Evolutionary conservation across 2,888 invertebrate species (phyloP), one percentile per base, ranked within the genome.

Genomic region (Cotesia congregata): DNA sequence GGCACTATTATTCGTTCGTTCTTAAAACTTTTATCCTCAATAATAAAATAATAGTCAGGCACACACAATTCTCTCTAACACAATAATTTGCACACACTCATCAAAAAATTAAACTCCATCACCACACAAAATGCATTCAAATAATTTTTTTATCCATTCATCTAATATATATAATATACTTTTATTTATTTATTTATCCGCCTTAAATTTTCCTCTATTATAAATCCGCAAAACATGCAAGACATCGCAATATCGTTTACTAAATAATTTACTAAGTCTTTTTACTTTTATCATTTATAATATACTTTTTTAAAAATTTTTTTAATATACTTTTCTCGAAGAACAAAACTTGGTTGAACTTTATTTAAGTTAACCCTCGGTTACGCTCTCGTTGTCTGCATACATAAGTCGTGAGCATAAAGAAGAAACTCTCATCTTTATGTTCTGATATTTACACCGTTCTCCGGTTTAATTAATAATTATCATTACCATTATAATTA

Each of bases 211-310:
- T 77, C 61, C 65, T 77, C 67, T 72, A 72, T 79, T 74, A 79
- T 75, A 77, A 76, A 79, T 76, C 79, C 71, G 79, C 78, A 80
- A 79, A 79, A 72, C 50, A 77, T 85, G 84, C 85, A 82, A 82
- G 79, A 81, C 30, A 81, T 84, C 83, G 85, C 84, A 84, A 82
- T 83, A 85, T 84, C 84, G 86, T 85, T 50, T 83, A 88, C 88
- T 88, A 87, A 88, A 88, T 88, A 87, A 88, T 88, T 88, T 86
- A 84, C 87, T 87, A 87, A 86, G 85, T 86, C 84, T 87, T 85
- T 85, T 84, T 86, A 38, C 39, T 39, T 39, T 67, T 17, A 30
- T 30, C 30, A 30, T 30, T 50, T 50, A 50, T 50, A 4, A 50
- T 50, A 50, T 50, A 50, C 50, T 50, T 50, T 50, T 59, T 59